These are phyloP conservation scores for Diphyllodes magnificus DNA, from an alignment of 2,113 vertebrate genomes.

Conservation along the genomic window DNA sequence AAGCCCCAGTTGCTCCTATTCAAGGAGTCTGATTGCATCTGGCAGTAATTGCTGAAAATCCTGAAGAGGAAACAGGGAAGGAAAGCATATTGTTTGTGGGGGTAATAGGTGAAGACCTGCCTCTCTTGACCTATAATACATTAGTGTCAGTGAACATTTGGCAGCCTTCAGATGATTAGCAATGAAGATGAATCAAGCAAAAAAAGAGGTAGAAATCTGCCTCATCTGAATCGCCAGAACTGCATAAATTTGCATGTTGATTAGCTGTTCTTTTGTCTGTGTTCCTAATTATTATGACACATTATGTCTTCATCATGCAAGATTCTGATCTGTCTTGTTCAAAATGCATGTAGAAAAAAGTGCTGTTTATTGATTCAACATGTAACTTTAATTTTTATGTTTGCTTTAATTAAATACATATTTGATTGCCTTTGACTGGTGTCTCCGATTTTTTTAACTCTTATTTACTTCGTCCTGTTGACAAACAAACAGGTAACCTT, in stretches of 20 bases:
- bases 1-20: slow-evolving; percentile 98
- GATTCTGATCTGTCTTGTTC: slow-evolving; percentile 92
- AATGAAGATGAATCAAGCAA: slow-evolving; percentile 89
- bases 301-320: slow-evolving; percentile 98
- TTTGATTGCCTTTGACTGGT: slow-evolving; percentile 82
- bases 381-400: slow-evolving; percentile 87
- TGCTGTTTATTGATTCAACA: slow-evolving; percentile 86
- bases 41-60: slow-evolving; percentile 98
- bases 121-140: slow-evolving; percentile 96
- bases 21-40: slow-evolving; percentile 98
- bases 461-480: slow-evolving; percentile 81
- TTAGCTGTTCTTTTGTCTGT: slow-evolving; percentile 93
- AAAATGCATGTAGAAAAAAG: slow-evolving; percentile 85
- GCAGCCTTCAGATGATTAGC: slow-evolving; percentile 86
- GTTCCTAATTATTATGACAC: slow-evolving; percentile 97
- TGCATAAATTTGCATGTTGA: slow-evolving; percentile 97
- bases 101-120: slow-evolving; percentile 91
- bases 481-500: slow-evolving; percentile 86
- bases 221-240: slow-evolving; percentile 86
- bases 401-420: slow-evolving; percentile 88
- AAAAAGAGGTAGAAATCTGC: slow-evolving; percentile 84
- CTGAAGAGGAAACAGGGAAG: slow-evolving; percentile 90
- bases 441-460: slow-evolving; percentile 70
- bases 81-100: slow-evolving; percentile 92
- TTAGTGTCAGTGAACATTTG: slow-evolving; percentile 95